These are phyloP conservation scores for Lateolabrax maculatus DNA, from an alignment of 2,797 vertebrate species.

Conservation along the genomic window DNA sequence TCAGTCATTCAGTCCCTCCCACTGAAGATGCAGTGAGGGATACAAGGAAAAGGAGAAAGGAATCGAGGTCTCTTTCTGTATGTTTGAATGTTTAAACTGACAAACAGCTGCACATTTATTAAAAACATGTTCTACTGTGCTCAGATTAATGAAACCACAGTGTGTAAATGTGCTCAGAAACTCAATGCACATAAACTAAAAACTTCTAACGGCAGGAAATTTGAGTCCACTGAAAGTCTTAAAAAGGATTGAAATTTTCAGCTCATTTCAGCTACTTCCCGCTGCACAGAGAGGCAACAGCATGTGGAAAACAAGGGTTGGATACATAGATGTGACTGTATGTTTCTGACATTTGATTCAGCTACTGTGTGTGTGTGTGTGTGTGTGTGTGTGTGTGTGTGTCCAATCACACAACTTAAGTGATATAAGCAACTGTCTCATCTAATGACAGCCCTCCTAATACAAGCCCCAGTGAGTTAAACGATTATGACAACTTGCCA, in stretches of 20 bases:
- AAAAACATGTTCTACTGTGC: too few species aligned
- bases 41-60: too few species aligned
- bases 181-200: background rate
- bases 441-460: conserved; percentile 28
- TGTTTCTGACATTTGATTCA: background rate
- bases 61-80: too few species aligned
- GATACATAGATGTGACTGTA: background rate
- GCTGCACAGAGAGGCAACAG: background rate
- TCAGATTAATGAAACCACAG: too few species aligned
- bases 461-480: conserved; percentile 25
- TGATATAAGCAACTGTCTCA: conserved; percentile 34
- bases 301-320: background rate
- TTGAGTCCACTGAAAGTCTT: background rate
- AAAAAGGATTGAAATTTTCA: background rate
- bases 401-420: background rate
- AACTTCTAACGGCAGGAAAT: background rate
- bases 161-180: background rate
- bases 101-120: too few species aligned
- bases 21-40: background rate
- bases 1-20: too few species aligned
- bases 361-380: background rate
- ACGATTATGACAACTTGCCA: conserved; percentile 39
- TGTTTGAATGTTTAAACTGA: too few species aligned
- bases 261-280: background rate
- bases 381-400: background rate